Percentiles rank a stretch among this genome's conserved stretches.
phyloP scores from a whole-genome alignment of 2,888 invertebrate species.

The Caenorhabditis imperialis region DNA sequence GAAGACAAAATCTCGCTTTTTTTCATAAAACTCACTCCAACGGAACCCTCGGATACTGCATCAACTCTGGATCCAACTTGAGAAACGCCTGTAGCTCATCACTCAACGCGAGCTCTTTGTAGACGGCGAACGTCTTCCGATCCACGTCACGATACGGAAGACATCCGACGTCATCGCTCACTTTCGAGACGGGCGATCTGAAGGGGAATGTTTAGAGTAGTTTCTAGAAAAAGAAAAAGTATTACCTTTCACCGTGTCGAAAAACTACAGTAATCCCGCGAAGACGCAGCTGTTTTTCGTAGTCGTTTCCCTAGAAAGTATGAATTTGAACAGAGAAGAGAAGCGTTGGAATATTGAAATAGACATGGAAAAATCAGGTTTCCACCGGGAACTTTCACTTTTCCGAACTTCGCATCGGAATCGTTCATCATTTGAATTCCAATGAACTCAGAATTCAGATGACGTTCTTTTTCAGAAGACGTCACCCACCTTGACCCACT shows the following conservation, averaged over 20 bases:
- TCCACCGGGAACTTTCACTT: too few species aligned
- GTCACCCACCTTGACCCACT: conserved; percentile 39
- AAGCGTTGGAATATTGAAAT: too few species aligned
- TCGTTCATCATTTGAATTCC: too few species aligned
- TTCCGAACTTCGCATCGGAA: too few species aligned
- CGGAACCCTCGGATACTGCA: conserved; percentile 50
- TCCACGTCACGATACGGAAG: conserved; percentile 59
- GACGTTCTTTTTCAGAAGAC: too few species aligned
- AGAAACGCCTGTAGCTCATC: conserved; percentile 61
- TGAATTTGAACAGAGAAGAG: too few species aligned
- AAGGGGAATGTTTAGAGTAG: conserved; percentile 6
- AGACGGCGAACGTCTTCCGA: conserved; percentile 56
- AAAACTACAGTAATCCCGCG: conserved; percentile 65
- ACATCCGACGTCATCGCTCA: conserved; percentile 57
- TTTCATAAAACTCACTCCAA: conserved; percentile 53
- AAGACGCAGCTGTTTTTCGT: conserved; percentile 47
- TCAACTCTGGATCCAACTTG: conserved; percentile 51
- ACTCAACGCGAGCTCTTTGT: conserved; percentile 52
- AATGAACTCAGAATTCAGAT: too few species aligned
- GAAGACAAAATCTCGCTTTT: too few species aligned
- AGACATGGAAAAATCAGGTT: too few species aligned
- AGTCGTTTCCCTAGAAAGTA: conserved; percentile 45
- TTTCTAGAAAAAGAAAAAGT: neutral
- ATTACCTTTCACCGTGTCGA: conserved; percentile 70
- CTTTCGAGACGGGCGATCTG: conserved; percentile 56